A percentile compares a stretch with the other conserved stretches of the same genome.
phyloP scores from a whole-genome alignment of 2,888 invertebrate species.

The Eilema griseolum region DNA sequence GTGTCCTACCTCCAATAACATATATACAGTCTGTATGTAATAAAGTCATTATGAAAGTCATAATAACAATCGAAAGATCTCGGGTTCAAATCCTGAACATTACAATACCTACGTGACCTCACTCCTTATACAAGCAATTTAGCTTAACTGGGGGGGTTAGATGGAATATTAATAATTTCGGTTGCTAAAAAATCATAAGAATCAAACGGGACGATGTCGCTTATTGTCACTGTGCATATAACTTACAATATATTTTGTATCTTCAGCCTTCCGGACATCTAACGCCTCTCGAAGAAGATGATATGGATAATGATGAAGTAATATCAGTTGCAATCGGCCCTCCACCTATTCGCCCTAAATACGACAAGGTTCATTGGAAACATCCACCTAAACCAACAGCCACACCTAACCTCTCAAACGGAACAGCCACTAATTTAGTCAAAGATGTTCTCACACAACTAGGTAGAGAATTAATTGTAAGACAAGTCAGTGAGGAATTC shows the following conservation, averaged over 20 bases:
- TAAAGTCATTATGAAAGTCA: too few relatives aligned
- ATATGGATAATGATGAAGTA: constrained; percentile 79
- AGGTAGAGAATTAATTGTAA: constrained; percentile 71
- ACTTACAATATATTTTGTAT: background rate
- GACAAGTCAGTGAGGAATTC: constrained; percentile 78
- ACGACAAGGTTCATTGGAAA: constrained; percentile 67
- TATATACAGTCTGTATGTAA: too few relatives aligned
- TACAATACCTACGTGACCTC: too few relatives aligned
- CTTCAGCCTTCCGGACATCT: constrained; percentile 78
- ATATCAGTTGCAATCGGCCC: constrained; percentile 81
- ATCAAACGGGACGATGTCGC: too few relatives aligned
- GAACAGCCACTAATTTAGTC: constrained; percentile 58
- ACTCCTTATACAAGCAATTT: too few relatives aligned
- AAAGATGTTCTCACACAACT: constrained; percentile 72
- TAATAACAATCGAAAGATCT: too few relatives aligned
- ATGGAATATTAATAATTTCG: too few relatives aligned
- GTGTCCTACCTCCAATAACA: too few relatives aligned
- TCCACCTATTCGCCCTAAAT: constrained; percentile 72
- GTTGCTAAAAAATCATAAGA: too few relatives aligned
- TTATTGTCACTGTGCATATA: background rate
- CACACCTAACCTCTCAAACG: constrained; percentile 29
- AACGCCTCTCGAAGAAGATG: constrained; percentile 75
- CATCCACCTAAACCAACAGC: constrained; percentile 38
- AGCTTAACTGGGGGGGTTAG: too few relatives aligned
- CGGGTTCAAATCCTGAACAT: too few relatives aligned